Evolutionary conservation across 2,888 invertebrate species (phyloP).

Genomic region (Ceraclea dissimilis): DNA sequence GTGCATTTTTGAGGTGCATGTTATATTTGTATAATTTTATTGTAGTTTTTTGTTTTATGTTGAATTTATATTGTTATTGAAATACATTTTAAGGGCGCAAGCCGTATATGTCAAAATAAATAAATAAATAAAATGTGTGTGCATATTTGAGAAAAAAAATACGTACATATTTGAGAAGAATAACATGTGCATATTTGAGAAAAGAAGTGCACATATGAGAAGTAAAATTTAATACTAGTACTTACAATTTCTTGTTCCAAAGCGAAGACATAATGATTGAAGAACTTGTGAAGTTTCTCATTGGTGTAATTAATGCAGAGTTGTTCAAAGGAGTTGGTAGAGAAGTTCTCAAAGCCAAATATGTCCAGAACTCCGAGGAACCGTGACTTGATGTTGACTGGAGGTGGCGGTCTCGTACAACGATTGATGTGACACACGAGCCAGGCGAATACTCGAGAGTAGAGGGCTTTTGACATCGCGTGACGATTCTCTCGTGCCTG

Average conservation of each 20-base stretch:
- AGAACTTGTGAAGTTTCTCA: constrained; percentile 91
- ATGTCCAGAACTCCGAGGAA: constrained; percentile 88
- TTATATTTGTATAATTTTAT: no score
- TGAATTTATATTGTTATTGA: no score
- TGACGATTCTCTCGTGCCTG: constrained; percentile 85
- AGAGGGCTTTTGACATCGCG: constrained; percentile 88
- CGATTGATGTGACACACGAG: constrained; percentile 87
- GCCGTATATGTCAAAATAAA: no score
- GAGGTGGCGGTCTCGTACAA: constrained; percentile 86
- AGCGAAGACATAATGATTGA: constrained; percentile 93
- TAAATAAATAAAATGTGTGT: no score
- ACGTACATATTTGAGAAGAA: no score
- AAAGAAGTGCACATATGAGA: no score
- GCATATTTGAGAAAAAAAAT: no score
- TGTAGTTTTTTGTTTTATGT: no score
- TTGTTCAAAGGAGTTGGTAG: constrained; percentile 85
- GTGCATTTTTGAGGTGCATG: no score
- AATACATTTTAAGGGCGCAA: no score
- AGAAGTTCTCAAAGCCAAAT: constrained; percentile 91
- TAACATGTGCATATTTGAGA: no score
- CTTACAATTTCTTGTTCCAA: constrained; percentile 89
- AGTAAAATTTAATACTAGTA: no score
- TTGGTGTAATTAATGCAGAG: constrained; percentile 92
- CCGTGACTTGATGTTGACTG: constrained; percentile 62
- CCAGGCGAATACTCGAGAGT: constrained; percentile 87